These are phyloP conservation scores for Pseudomyrmex cubaensis DNA, from an alignment of 1,140 invertebrate species.

Conservation along the genomic window DNA sequence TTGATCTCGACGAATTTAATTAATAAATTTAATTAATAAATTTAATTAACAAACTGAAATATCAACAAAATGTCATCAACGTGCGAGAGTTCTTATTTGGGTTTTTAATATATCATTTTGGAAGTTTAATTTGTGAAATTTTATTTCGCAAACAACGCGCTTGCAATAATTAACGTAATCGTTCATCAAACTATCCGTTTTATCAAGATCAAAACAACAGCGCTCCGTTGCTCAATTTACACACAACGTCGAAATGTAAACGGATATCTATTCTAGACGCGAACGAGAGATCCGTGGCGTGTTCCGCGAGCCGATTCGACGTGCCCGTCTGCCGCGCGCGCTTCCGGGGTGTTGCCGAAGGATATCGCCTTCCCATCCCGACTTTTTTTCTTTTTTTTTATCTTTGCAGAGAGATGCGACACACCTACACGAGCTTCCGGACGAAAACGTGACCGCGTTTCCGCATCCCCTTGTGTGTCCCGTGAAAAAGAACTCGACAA, in stretches of 20 bases:
- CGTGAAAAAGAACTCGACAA: constrained; percentile 37
- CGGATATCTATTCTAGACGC: constrained; percentile 39
- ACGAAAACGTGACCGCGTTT: constrained; percentile 59
- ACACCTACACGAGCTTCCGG: constrained; percentile 39
- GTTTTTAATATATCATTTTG: neutral
- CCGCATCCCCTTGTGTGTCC: constrained; percentile 16
- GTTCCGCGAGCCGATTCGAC: constrained; percentile 58
- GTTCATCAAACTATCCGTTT: too few species aligned
- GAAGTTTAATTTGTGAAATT: neutral
- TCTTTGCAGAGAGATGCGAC: constrained; percentile 37
- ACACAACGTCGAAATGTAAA: constrained; percentile 18
- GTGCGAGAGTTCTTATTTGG: neutral
- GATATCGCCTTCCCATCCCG: constrained; percentile 59
- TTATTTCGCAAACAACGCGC: neutral
- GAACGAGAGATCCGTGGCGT: constrained; percentile 25
- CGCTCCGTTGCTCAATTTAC: neutral
- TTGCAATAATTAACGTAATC: too few species aligned
- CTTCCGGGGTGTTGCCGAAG: constrained; percentile 66
- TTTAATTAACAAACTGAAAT: too few species aligned
- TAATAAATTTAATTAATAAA: too few species aligned
- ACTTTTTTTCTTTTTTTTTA: constrained; percentile 51
- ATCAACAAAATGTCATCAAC: neutral
- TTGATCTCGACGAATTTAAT: neutral
- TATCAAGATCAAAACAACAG: too few species aligned
- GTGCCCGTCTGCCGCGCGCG: constrained; percentile 31